phyloP scores from a whole-genome alignment of 2,888 invertebrate species.

The Myathropa florea region DNA sequence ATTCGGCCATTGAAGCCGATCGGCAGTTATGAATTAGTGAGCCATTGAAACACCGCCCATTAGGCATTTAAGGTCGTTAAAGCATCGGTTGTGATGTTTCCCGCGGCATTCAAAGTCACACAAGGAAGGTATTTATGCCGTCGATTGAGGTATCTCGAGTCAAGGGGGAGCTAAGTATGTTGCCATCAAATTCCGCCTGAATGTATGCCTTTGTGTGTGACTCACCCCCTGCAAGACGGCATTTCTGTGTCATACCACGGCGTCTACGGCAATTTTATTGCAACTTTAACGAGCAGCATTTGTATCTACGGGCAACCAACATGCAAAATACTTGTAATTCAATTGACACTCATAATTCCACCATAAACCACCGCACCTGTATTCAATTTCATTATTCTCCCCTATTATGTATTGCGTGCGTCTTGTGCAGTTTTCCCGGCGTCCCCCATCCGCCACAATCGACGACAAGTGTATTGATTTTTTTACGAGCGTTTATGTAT shows the following conservation, averaged over 20 bases:
- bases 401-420: neutral
- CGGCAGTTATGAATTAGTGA: neutral
- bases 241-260: neutral
- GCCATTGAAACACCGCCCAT: neutral
- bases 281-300: neutral
- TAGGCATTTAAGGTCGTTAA: neutral
- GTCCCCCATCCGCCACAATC: neutral
- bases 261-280: neutral
- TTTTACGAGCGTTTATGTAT: constrained; percentile 9
- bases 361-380: constrained; percentile 17
- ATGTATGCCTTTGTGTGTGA: neutral
- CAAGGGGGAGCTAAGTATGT: neutral
- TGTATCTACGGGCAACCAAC: too few species aligned
- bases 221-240: neutral
- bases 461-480: constrained; percentile 19
- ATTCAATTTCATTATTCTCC: constrained; percentile 24
- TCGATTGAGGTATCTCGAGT: too few species aligned
- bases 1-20: neutral
- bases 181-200: neutral
- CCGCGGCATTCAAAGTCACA: neutral
- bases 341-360: constrained; percentile 34
- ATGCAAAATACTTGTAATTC: constrained; percentile 34
- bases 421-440: neutral
- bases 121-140: neutral
- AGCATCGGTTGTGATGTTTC: neutral